Percentiles rank a stretch among this genome's conserved stretches.
These are phyloP conservation scores for Pseudolycoriella hygida DNA, from an alignment of 2,888 invertebrate species.

Conservation along the genomic window DNA sequence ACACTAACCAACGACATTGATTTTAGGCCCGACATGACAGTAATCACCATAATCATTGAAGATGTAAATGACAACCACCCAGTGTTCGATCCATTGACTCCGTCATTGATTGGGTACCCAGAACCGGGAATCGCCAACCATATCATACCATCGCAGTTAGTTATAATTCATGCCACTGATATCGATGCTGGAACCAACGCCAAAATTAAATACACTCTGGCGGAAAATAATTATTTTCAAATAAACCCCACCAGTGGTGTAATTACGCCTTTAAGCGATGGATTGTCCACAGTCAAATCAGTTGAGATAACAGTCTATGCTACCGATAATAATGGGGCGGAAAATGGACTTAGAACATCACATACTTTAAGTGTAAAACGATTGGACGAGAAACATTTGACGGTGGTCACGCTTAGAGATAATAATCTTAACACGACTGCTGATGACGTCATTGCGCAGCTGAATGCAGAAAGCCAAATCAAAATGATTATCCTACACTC, in stretches of 20 bases:
- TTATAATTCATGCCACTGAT: slow-evolving; percentile 15
- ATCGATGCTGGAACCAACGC: slow-evolving; percentile 16
- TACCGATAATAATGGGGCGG: slow-evolving; percentile 15
- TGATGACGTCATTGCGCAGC: not conserved
- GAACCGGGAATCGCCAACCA: slow-evolving; percentile 10
- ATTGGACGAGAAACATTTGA: slow-evolving; percentile 11
- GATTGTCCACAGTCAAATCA: slow-evolving; percentile 9
- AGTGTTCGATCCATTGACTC: slow-evolving; percentile 12
- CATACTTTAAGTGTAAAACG: slow-evolving; percentile 12
- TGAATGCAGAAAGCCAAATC: not conserved
- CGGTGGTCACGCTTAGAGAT: slow-evolving; percentile 12
- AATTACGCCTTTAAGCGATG: slow-evolving; percentile 14
- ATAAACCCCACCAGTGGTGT: slow-evolving; percentile 15
- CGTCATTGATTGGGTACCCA: slow-evolving; percentile 16
- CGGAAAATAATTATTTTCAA: slow-evolving; percentile 14
- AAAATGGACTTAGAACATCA: slow-evolving; percentile 11
- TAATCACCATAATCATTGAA: slow-evolving; percentile 15
- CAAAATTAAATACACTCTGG: slow-evolving; percentile 14
- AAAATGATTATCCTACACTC: not conserved
- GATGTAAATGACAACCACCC: slow-evolving; percentile 19
- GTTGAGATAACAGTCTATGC: slow-evolving; percentile 14
- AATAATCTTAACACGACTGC: not conserved
- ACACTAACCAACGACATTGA: slow-evolving; percentile 13
- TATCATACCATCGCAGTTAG: slow-evolving; percentile 15
- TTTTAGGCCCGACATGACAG: slow-evolving; percentile 13